phyloP scores from a whole-genome alignment of 2,113 vertebrate species.

The Echinops telfairi region DNA sequence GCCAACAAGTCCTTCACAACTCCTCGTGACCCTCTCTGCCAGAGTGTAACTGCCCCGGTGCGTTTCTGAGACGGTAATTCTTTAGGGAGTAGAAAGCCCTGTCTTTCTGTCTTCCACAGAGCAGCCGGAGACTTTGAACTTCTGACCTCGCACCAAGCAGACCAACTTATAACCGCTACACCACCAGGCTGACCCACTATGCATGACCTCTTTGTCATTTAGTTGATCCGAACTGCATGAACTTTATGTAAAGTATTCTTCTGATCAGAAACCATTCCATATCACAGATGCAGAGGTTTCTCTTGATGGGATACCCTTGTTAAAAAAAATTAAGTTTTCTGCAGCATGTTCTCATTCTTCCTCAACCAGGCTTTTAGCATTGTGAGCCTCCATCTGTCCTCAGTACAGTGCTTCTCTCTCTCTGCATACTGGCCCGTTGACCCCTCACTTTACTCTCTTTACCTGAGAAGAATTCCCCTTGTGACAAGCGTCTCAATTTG shows the following conservation, averaged over 20 bases:
- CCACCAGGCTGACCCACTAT: neutral
- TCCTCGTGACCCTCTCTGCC: too few relatives aligned
- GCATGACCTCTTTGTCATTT: neutral
- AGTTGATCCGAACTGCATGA: neutral
- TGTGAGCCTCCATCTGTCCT: neutral
- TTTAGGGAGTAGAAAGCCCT: too few relatives aligned
- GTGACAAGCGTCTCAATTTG: neutral
- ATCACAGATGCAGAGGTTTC: neutral
- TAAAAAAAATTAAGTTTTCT: neutral
- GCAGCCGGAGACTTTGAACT: too few relatives aligned
- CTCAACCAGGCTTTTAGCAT: neutral
- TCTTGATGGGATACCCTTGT: neutral
- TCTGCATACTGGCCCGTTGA: neutral
- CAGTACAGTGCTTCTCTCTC: too few relatives aligned
- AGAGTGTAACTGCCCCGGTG: too few relatives aligned
- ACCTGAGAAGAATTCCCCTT: neutral
- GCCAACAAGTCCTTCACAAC: too few relatives aligned
- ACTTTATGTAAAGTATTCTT: neutral
- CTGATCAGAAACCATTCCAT: neutral
- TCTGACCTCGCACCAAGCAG: too few relatives aligned
- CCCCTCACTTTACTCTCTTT: neutral
- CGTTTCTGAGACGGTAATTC: too few relatives aligned
- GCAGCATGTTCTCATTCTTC: neutral
- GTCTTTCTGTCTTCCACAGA: too few relatives aligned
- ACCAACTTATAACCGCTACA: too few relatives aligned